phyloP scores from a whole-genome alignment of 2,113 vertebrate genomes.

The Epinephelus moara region DNA sequence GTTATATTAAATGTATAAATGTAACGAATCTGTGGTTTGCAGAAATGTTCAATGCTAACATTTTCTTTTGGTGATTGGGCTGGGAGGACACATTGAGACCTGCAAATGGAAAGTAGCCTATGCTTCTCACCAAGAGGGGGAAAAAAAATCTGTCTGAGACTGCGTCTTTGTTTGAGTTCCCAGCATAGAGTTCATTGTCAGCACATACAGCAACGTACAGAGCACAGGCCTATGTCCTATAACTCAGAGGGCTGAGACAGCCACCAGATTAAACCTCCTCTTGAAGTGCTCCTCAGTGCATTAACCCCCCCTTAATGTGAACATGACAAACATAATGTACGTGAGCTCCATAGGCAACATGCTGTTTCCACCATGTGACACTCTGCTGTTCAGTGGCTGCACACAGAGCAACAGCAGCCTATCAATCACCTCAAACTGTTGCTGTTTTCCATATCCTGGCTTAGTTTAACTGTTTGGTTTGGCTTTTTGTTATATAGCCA shows the following conservation, averaged over 20 bases:
- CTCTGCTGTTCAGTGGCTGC: constrained; percentile 2
- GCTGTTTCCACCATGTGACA: constrained; percentile 57
- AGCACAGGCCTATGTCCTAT: neutral
- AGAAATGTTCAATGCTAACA: too few relatives aligned
- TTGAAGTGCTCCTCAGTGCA: constrained; percentile 50
- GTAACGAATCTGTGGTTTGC: too few relatives aligned
- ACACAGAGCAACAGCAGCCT: constrained; percentile 24
- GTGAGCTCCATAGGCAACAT: constrained; percentile 43
- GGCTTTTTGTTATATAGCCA: constrained; percentile 35
- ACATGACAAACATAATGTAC: constrained; percentile 42
- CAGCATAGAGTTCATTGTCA: neutral
- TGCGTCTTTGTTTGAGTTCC: constrained; percentile 19
- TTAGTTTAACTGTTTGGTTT: constrained; percentile 63
- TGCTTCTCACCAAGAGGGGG: neutral
- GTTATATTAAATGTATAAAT: too few relatives aligned
- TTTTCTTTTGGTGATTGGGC: too few relatives aligned
- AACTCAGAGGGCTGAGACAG: constrained; percentile 12
- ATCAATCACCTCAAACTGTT: constrained; percentile 33
- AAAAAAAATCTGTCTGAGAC: neutral
- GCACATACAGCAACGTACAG: constrained; percentile 3
- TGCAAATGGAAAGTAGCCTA: neutral
- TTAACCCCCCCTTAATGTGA: constrained; percentile 46
- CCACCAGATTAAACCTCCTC: constrained; percentile 14
- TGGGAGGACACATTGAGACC: neutral
- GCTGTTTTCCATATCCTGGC: constrained; percentile 48